Evolutionary conservation across 2,113 vertebrate species (phyloP).

Genomic region (Odontesthes bonariensis): DNA sequence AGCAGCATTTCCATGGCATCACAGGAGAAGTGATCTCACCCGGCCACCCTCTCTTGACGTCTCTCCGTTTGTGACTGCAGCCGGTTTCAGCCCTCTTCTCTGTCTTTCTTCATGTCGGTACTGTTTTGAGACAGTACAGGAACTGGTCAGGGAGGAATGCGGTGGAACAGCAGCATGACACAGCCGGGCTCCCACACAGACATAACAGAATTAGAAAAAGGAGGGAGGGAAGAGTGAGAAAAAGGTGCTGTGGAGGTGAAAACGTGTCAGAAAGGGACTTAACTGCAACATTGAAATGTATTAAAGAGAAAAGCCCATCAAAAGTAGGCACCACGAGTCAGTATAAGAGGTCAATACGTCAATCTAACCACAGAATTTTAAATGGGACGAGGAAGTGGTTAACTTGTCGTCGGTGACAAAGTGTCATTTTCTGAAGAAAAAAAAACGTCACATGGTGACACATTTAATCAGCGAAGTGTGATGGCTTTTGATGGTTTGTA

Average conservation of each 20-base stretch:
- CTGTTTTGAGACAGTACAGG: constrained; percentile 39
- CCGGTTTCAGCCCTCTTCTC: constrained; percentile 32
- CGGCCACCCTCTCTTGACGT: constrained; percentile 62
- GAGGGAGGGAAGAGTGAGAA: constrained; percentile 4
- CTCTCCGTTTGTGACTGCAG: constrained; percentile 37
- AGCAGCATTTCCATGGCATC: constrained; percentile 67
- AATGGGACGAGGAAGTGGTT: constrained; percentile 46
- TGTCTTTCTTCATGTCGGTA: background rate
- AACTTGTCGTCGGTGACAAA: background rate
- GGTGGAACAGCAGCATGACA: constrained; percentile 57
- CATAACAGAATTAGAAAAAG: constrained; percentile 25
- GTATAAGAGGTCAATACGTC: constrained; percentile 23
- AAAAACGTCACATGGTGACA: constrained; percentile 19
- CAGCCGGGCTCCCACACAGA: constrained; percentile 59
- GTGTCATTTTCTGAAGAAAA: constrained; percentile 23
- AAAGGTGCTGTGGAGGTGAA: constrained; percentile 19
- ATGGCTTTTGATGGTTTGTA: constrained; percentile 3
- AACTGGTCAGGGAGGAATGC: constrained; percentile 71
- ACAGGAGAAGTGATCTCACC: constrained; percentile 59
- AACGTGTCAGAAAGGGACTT: constrained; percentile 29
- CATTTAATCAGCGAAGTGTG: background rate
- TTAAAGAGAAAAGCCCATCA: constrained; percentile 16
- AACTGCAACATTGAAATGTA: background rate
- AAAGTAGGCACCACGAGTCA: background rate
- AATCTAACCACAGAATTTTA: constrained; percentile 30